Percentiles rank a stretch among this genome's conserved stretches.
Conservation (phyloP, 2,888 invertebrate species). For the Cataglyphis altisquamis region DNA sequence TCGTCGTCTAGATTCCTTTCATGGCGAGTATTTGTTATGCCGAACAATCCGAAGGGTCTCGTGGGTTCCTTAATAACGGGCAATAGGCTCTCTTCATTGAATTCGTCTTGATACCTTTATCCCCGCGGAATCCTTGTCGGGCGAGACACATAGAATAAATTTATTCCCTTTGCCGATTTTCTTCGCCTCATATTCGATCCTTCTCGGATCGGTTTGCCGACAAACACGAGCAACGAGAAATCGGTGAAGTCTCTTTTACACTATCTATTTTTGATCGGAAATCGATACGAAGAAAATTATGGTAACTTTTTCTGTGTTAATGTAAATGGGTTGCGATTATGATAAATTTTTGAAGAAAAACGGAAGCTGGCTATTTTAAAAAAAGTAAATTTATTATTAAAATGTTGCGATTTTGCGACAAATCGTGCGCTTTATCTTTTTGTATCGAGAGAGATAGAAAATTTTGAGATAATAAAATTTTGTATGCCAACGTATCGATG, state of each 20-base stretch:
- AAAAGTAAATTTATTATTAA: background rate
- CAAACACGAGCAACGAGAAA: conserved; percentile 37
- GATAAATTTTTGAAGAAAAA: background rate
- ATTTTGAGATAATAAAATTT: conserved; percentile 2
- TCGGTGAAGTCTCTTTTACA: background rate
- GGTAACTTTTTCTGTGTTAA: conserved; percentile 30
- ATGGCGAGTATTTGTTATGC: conserved; percentile 67
- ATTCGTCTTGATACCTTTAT: conserved; percentile 75
- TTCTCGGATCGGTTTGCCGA: conserved; percentile 45
- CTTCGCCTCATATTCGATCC: conserved; percentile 56
- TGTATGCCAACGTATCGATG: background rate
- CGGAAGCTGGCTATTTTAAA: background rate
- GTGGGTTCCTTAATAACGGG: conserved; percentile 72
- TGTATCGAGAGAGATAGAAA: background rate
- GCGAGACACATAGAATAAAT: conserved; percentile 67
- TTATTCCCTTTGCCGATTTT: conserved; percentile 58
- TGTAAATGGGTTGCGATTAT: background rate
- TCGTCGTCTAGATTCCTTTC: conserved; percentile 46
- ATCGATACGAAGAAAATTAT: conserved; percentile 56
- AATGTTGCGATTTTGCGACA: background rate
- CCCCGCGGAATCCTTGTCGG: conserved; percentile 69
- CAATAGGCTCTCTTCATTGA: conserved; percentile 76
- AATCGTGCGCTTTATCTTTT: background rate
- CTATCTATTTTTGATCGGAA: conserved; percentile 42
- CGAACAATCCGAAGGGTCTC: conserved; percentile 64